phyloP scores from a whole-genome alignment of 2,113 vertebrate genomes.

The human region DNA sequence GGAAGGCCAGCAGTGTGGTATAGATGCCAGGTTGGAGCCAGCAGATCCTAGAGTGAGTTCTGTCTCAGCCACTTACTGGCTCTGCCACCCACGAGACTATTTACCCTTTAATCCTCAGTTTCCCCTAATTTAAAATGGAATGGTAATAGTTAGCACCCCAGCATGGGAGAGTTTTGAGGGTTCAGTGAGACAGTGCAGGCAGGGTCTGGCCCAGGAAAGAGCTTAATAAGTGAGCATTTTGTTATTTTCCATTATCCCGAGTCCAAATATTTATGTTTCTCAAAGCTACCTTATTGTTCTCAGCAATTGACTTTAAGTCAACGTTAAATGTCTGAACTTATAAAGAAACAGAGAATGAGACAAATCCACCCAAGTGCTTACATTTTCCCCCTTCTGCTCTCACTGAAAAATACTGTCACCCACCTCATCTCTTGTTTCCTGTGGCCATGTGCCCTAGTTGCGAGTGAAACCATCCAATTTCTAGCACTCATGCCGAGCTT shows the following conservation, averaged over 20 bases:
- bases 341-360: neutral
- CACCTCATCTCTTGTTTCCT: too few species aligned
- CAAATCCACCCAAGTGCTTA: neutral
- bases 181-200: accelerated
- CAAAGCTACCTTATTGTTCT: neutral
- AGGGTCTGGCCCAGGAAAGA: neutral
- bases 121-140: neutral
- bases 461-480: accelerated
- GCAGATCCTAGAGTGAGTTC: neutral
- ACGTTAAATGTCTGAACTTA: neutral
- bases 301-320: neutral
- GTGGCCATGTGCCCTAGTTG: accelerated
- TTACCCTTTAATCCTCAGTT: neutral
- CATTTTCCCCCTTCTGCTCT: neutral
- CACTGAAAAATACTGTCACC: neutral
- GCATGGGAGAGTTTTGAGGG: neutral
- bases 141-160: neutral
- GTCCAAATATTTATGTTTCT: neutral
- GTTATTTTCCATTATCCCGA: neutral
- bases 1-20: accelerated
- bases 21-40: neutral
- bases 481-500: neutral
- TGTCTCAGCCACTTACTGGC: neutral
- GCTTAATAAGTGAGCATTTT: accelerated
- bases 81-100: neutral